Conservation (phyloP, 2,888 invertebrate genomes). For the Syrista parreyssii region DNA sequence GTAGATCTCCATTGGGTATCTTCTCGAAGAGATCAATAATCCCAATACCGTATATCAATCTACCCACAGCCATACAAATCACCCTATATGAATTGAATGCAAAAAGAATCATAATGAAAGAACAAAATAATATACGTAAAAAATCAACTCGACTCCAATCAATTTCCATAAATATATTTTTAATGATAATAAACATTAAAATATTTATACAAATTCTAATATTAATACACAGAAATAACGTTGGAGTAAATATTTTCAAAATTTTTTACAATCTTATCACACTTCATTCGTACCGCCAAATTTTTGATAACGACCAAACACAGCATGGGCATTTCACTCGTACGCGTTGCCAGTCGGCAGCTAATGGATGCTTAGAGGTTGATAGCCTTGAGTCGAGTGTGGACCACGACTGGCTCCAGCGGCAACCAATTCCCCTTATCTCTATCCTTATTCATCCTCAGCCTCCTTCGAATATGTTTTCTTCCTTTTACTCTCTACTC, state of each 20-base stretch:
- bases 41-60: background rate
- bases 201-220: too few relatives aligned
- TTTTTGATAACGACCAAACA: constrained; percentile 38
- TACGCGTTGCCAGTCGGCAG: constrained; percentile 31
- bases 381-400: constrained; percentile 43
- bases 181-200: too few relatives aligned
- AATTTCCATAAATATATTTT: too few relatives aligned
- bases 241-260: background rate
- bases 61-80: background rate
- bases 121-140: background rate
- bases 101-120: background rate
- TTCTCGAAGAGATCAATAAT: background rate
- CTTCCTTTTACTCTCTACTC: background rate
- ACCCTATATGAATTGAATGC: too few relatives aligned
- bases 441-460: constrained; percentile 2
- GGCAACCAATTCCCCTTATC: constrained; percentile 13
- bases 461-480: constrained; percentile 1
- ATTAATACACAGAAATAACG: background rate
- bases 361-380: constrained; percentile 51
- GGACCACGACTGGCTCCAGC: constrained; percentile 26
- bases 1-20: background rate
- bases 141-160: background rate
- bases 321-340: constrained; percentile 18
- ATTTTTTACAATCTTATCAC: constrained; percentile 32
- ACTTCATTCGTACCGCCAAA: constrained; percentile 41